Conservation (phyloP, 2,888 invertebrate genomes). For the Eupsilia transversa region DNA sequence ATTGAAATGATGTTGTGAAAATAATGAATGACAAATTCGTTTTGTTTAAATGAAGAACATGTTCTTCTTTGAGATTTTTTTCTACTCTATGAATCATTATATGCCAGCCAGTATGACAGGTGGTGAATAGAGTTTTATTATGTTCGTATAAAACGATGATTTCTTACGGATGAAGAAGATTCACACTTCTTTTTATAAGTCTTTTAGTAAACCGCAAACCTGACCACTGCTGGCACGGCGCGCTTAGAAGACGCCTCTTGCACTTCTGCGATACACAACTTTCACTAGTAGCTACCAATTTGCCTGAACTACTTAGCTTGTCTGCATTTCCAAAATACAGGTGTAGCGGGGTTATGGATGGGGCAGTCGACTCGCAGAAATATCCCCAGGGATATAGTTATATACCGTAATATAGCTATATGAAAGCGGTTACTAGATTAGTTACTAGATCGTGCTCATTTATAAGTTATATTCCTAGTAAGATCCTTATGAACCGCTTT, state of each 20-base stretch:
- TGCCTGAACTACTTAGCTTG: background rate
- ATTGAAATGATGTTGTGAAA: slow-evolving; percentile 48
- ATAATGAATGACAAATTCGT: slow-evolving; percentile 39
- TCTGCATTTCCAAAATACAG: background rate
- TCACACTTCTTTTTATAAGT: background rate
- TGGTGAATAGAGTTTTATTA: slow-evolving; percentile 1
- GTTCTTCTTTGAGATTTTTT: background rate
- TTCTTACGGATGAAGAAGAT: background rate
- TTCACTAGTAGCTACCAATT: background rate
- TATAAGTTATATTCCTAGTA: no score
- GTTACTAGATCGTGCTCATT: no score
- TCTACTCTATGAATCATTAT: background rate
- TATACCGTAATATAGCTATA: no score
- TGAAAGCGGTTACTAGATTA: no score
- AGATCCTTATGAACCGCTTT: no score
- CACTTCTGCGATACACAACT: background rate
- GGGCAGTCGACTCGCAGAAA: background rate
- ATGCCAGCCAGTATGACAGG: background rate
- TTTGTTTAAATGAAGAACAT: slow-evolving; percentile 35
- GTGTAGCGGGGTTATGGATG: background rate
- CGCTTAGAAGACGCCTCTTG: background rate
- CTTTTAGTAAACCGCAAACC: background rate
- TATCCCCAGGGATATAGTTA: no score
- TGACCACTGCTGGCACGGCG: background rate
- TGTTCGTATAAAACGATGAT: background rate